Evolutionary conservation across 2,888 invertebrate genomes (phyloP).

Genomic region (Bhutanitis thaidina): DNA sequence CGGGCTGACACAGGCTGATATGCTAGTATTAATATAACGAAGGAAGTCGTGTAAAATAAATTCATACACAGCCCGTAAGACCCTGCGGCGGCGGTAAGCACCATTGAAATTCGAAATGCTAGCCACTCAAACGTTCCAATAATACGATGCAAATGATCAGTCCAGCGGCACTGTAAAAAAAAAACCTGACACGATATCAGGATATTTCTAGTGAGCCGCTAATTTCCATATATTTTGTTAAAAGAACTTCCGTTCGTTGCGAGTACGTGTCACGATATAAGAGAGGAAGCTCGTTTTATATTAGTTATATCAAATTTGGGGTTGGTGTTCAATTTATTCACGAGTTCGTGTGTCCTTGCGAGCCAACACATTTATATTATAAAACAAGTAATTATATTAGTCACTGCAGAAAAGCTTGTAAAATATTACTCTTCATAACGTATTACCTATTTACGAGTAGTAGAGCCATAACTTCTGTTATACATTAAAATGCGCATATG

Average conservation of each 20-base stretch:
- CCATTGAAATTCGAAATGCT: constrained; percentile 69
- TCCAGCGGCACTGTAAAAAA: constrained; percentile 53
- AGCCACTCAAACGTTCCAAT: constrained; percentile 63
- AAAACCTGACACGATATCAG: constrained; percentile 51
- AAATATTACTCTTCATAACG: too few species aligned
- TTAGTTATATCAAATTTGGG: not conserved
- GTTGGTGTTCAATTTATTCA: too few species aligned
- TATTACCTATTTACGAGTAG: too few species aligned
- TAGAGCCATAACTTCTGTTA: too few species aligned
- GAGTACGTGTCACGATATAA: not conserved
- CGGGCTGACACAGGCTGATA: too few species aligned
- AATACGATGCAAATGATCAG: constrained; percentile 72
- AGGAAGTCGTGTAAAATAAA: constrained; percentile 55
- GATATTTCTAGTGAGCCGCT: constrained; percentile 57
- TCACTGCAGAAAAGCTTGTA: too few species aligned
- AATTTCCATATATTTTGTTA: constrained; percentile 74
- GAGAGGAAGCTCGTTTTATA: not conserved
- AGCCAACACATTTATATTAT: too few species aligned
- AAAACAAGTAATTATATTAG: too few species aligned
- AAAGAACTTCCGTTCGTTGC: constrained; percentile 66
- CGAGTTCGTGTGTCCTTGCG: too few species aligned
- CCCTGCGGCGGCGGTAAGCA: constrained; percentile 47
- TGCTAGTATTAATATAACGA: constrained; percentile 12
- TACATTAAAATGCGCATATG: too few species aligned
- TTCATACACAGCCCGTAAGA: constrained; percentile 53